Evolutionary conservation across 2,113 vertebrate genomes (phyloP), one percentile per base, ranked within the genome.

Genomic region (Gallinago undulata): DNA sequence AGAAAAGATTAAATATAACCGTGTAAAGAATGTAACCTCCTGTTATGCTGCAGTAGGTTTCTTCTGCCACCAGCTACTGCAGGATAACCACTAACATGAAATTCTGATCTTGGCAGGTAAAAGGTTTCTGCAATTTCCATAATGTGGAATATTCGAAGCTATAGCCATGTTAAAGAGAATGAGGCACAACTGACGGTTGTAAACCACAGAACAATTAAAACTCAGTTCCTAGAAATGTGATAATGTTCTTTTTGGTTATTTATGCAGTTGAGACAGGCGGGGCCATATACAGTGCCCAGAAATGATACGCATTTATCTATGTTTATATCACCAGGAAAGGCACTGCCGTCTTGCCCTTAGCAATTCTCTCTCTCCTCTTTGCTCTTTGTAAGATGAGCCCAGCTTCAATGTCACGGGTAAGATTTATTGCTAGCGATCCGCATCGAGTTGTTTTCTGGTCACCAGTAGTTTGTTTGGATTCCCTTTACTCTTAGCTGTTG

Each of bases 331-430:
- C 91, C 8, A 3, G 81, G 89, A 91, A 84, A 89, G 87, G 55
- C 74, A 33, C 55, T 80, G 94, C 89, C 91, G 76, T 94, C 89
- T 95, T 96, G 96, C 92, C 91, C 94, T 85, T 41, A 84, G 91
- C 87, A 84, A 50, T 84, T 69, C 73, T 79, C 88, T 59, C 64
- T 64, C 35, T 87, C 22, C 94, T 95, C 92, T 92, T 90, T 84
- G 86, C 92, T 96, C 96, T 96, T 89, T 87, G 95, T 94, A 96
- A 97, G 92, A 94, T 76, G 95, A 97, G 70, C 81, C 70, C 66
- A 45, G 50, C 84, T 78, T 89, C 74, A 39, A 33, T 24, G 94
- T 80, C 95, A 77, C 2, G 22, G 27, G 22, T 66, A 89, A 39
- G 17, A 96, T 96, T 97, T 95, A 94, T 85, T 68, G 86, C 89